Conservation (phyloP, 2,797 vertebrate species). For the Heteromormyrus szaboi region DNA sequence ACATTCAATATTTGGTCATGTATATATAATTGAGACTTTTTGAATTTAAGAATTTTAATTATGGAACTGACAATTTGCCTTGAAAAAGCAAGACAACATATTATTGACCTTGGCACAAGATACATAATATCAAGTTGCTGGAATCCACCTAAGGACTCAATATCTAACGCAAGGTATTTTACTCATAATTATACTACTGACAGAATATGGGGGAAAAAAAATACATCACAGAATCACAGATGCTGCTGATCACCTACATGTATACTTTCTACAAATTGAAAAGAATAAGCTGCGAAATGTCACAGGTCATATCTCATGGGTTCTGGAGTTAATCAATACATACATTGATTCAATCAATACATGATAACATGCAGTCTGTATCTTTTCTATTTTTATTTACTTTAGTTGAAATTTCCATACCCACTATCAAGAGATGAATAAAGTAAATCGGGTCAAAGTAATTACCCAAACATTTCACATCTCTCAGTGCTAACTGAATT, state of each 20-base stretch:
- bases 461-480: background rate
- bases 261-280: background rate
- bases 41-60: background rate
- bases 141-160: background rate
- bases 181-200: background rate
- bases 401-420: background rate
- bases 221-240: background rate
- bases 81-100: background rate
- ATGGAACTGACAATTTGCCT: background rate
- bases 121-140: background rate
- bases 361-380: background rate
- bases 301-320: background rate
- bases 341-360: background rate
- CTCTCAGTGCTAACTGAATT: background rate
- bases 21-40: background rate
- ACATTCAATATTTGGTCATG: background rate
- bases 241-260: background rate
- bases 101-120: background rate
- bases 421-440: background rate
- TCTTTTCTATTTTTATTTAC: background rate
- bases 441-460: background rate
- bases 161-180: background rate
- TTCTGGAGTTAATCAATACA: background rate
- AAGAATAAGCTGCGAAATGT: background rate
- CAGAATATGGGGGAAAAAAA: background rate